Evolutionary conservation across 2,888 invertebrate genomes (phyloP).

Genomic region (Andrena bucephala): DNA sequence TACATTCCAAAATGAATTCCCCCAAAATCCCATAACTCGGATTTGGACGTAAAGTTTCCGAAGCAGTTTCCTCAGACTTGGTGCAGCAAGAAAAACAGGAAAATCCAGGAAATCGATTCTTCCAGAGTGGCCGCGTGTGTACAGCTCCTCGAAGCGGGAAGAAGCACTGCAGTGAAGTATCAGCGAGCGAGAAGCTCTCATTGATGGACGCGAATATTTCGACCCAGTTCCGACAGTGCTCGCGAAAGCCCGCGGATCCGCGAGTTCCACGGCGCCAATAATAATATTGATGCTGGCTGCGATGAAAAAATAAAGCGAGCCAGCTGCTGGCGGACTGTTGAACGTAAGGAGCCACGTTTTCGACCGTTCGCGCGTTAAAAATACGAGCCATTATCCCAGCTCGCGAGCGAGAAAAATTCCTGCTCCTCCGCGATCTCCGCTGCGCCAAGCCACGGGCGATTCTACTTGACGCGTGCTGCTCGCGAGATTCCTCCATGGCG

Average conservation of each 20-base stretch:
- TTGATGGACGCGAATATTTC: slow-evolving; percentile 33
- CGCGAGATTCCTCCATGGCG: slow-evolving; percentile 3
- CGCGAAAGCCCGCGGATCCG: slow-evolving; percentile 30
- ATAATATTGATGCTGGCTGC: slow-evolving; percentile 64
- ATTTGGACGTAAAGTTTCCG: no score
- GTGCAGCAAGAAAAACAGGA: no score
- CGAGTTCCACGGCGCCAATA: slow-evolving; percentile 49
- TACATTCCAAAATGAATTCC: no score
- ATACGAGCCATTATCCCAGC: slow-evolving; percentile 44
- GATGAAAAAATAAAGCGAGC: slow-evolving; percentile 67
- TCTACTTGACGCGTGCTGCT: neutral
- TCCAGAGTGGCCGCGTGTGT: no score
- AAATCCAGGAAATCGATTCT: no score
- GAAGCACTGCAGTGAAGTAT: no score
- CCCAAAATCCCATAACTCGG: no score
- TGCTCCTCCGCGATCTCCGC: neutral
- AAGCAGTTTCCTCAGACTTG: no score
- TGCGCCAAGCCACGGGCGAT: neutral
- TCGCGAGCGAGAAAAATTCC: neutral
- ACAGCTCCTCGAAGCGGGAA: no score
- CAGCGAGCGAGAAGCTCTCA: neutral
- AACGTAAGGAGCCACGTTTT: slow-evolving; percentile 44
- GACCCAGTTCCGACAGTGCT: slow-evolving; percentile 23
- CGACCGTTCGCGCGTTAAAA: slow-evolving; percentile 49
- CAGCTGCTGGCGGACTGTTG: slow-evolving; percentile 54